Base-by-base conservation (phyloP, 2,888 invertebrate genomes). In the Synanthedon tipuliformis region DNA sequence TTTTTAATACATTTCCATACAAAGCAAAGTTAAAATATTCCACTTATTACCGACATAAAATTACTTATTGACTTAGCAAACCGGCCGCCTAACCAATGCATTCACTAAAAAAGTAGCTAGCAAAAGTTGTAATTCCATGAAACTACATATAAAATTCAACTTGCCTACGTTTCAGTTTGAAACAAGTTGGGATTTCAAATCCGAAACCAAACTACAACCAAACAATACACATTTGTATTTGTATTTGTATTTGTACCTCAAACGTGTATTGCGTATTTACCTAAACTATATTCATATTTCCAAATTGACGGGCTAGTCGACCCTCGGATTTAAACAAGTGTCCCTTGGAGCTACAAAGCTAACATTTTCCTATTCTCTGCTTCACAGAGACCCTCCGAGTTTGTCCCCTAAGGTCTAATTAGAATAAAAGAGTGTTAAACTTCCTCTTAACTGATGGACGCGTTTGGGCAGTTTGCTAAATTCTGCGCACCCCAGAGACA, bases 351-450 rank as follows among this genome's bases (percentile, higher is more conserved):
- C 61, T 59, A 52, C 54, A 63, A 66, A 60, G 58, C 65, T 57
- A 65, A 63, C 68, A 66, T 69, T 49, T 73, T 69, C 64, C 68
- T 69, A 68, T 66, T 64, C 67, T 53, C 51, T 55, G 51, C 63
- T 59, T 62, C 59, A 57, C 62, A 54, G 57, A 56, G 59, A 61
- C 65, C 67, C 69, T 67, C 66, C 59, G 71, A 78, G 75, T 77
- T 75, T 65, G 56, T 56, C 59, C 81, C 70, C 75, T 54, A 55
- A 65, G 71, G 79, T 63, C 71, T 81, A 82, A 83, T 84, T 82
- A 81, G 75, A 78, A 78, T 81, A 79, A 80, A 83, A 81, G 77
- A 79, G 80, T 80, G 80, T 78, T 78, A 79, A 81, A 81, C 73
- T 81, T 78, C 61, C 62, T 56, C 63, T 61, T 69, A 72, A 78